Evolutionary conservation across 2,113 vertebrate genomes (phyloP), one percentile per base, ranked within the genome.

Genomic region (Epinephelus moara): DNA sequence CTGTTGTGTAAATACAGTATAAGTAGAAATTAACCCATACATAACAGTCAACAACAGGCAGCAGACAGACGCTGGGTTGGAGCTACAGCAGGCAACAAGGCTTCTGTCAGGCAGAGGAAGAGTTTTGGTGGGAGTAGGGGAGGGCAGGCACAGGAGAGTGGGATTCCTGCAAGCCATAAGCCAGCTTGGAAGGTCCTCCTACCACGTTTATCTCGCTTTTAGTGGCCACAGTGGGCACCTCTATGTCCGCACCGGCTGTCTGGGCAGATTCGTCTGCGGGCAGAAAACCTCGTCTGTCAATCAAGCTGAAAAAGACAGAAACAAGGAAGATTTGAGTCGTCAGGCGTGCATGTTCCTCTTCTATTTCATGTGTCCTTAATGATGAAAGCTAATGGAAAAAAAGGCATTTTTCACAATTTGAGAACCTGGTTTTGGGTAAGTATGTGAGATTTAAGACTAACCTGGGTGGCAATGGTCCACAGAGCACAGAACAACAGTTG

Each of bases 401-500:
- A 45, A 45, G 40, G 40, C 40, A 45, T 45, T 45, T 45, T 45
- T 10, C 11, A 12, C 42, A 45, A 45, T 8, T 45, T 45, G 42
- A 9, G 42, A 45, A 45, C 42, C 42, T 45, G 3, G 42, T 45
- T 45, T 45, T 9, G 42, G 42, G 9, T 45, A 11, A 4, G 21
- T 52, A 55, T n/a, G 21, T 25, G 12, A 56, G 30, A 52, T 40
- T 15, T 42, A 1, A 12, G 30, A 81, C 87, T 85, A 8, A 99
- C 98, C 98, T 99, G 90, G 98, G 98, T 7, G 98, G 96, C 93
- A 99, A 95, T 0, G 98, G 98, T 6, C 96, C 96, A 67, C 98
- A 99, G 75, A 99, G 97, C 77, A 98, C 96, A 6, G 97, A 95
- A 17, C 97, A 98, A 89, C 98, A 99, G 96, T 99, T 99, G 30